Percentiles rank a stretch among this genome's conserved stretches.
phyloP scores from a whole-genome alignment of 2,888 invertebrate species.

The Linnaemya vulpina region DNA sequence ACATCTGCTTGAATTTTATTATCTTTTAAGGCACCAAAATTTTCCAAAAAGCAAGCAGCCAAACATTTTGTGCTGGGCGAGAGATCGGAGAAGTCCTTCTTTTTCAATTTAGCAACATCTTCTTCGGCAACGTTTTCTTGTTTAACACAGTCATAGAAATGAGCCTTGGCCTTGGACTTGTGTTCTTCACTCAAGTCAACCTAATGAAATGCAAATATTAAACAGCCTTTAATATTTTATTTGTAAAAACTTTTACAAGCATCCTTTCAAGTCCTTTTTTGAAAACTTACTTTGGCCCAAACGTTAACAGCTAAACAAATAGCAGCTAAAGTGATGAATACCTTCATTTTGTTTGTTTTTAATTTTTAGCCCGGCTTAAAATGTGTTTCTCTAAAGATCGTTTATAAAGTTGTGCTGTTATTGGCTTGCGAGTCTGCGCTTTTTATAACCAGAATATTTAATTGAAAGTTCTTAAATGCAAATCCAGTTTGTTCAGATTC shows the following conservation, averaged over 20 bases:
- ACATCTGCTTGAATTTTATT: constrained; percentile 76
- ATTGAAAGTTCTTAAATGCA: not conserved
- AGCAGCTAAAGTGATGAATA: constrained; percentile 74
- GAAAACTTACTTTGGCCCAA: constrained; percentile 75
- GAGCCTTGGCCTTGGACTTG: constrained; percentile 74
- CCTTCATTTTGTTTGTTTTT: constrained; percentile 74
- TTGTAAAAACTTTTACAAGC: not conserved
- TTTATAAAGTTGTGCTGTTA: constrained; percentile 32
- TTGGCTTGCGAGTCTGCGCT: not conserved
- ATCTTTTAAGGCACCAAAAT: constrained; percentile 76
- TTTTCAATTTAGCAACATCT: constrained; percentile 74
- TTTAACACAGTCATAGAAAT: constrained; percentile 74
- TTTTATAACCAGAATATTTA: constrained; percentile 5
- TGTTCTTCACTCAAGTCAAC: constrained; percentile 76
- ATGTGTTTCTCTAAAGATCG: constrained; percentile 7
- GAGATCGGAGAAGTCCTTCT: constrained; percentile 74
- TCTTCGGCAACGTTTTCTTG: constrained; percentile 74
- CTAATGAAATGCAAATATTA: too few relatives aligned
- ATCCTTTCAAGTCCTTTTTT: not conserved
- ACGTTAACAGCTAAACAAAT: constrained; percentile 73
- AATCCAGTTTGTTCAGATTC: not conserved
- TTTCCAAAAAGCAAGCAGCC: constrained; percentile 80
- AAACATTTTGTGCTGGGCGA: constrained; percentile 78
- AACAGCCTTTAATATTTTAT: too few relatives aligned
- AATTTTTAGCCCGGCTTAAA: not conserved